A percentile compares a stretch with the other conserved stretches of the same genome.
Conservation (phyloP, 2,113 vertebrate genomes). For the Corapipo altera region DNA sequence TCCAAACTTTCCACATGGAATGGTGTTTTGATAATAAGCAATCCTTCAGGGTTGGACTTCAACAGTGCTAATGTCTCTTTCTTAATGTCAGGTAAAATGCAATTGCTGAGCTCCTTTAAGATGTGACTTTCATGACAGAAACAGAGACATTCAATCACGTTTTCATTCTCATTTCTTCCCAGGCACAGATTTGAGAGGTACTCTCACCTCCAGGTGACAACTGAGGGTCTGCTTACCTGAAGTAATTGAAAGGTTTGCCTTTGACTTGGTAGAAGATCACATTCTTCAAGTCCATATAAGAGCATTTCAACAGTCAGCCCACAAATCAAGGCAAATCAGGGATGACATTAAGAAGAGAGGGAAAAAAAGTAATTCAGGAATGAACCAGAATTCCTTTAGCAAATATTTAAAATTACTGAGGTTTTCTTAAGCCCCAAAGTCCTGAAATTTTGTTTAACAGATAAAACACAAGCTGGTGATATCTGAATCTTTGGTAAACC, state of each 20-base stretch:
- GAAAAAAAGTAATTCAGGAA: neutral
- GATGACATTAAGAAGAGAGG: neutral
- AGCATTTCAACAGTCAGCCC: neutral
- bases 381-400: neutral
- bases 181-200: neutral
- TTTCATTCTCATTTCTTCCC: neutral
- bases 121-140: neutral
- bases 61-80: neutral
- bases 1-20: neutral
- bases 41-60: neutral
- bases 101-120: neutral
- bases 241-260: neutral
- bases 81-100: neutral
- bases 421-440: neutral
- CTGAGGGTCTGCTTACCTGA: neutral
- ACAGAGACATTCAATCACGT: neutral
- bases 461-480: neutral
- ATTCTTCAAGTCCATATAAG: neutral
- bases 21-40: neutral
- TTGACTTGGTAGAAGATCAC: neutral
- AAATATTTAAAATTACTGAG: neutral
- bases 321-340: neutral
- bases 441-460: neutral
- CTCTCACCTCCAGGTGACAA: neutral
- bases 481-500: neutral